phyloP scores from a whole-genome alignment of 1,140 invertebrate genomes.

The Sycophaga agraensis region DNA sequence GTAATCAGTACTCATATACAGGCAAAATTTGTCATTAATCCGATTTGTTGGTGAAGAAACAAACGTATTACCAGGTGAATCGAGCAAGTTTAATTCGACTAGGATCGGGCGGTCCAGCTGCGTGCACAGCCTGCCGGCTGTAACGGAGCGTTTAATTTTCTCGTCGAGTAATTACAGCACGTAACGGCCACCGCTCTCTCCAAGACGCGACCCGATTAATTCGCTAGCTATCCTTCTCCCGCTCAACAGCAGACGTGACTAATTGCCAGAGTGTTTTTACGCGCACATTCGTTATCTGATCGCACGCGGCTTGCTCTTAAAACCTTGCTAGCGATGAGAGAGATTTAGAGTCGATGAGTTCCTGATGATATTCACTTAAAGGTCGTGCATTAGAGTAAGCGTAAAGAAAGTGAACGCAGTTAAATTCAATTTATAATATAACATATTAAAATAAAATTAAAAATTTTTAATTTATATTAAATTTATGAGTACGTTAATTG shows the following conservation, averaged over 20 bases:
- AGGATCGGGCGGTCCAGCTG: not conserved
- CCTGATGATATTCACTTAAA: not conserved
- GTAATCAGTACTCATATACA: not conserved
- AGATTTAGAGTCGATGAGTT: not conserved
- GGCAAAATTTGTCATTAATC: not conserved
- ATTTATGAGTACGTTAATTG: too few relatives aligned
- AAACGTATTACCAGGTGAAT: not conserved
- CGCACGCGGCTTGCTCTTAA: not conserved
- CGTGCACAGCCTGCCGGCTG: not conserved
- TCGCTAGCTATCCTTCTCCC: not conserved
- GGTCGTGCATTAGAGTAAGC: too few relatives aligned
- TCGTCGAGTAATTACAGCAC: slow-evolving; percentile 3
- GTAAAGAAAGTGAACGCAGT: too few relatives aligned
- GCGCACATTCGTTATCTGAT: not conserved
- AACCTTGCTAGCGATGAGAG: not conserved
- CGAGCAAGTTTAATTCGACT: slow-evolving; percentile 1
- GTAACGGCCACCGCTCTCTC: not conserved
- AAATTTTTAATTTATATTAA: too few relatives aligned
- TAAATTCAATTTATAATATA: too few relatives aligned
- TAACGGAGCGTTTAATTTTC: not conserved
- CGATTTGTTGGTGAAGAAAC: not conserved
- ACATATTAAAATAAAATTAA: too few relatives aligned
- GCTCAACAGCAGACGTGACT: not conserved
- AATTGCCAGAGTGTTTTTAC: not conserved
- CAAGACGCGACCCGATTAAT: slow-evolving; percentile 9